phyloP scores from a whole-genome alignment of 2,113 vertebrate species.

The Melospiza georgiana region DNA sequence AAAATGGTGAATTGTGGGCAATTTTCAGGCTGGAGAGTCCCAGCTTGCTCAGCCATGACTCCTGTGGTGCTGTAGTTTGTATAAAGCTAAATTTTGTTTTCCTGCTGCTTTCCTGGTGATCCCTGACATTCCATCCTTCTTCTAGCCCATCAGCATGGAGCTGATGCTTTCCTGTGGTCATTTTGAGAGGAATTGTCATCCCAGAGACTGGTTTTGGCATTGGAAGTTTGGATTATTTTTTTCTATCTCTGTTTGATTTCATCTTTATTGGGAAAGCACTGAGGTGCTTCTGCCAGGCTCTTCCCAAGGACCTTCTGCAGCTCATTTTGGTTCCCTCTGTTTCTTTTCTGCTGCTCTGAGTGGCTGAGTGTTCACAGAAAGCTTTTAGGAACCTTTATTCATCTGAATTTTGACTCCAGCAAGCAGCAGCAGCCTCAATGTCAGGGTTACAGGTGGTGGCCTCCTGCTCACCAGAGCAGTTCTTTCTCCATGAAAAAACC shows the following conservation, averaged over 20 bases:
- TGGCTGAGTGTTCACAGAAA: not conserved
- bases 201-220: not conserved
- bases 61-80: not conserved
- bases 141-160: not conserved
- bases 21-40: not conserved
- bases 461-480: not conserved
- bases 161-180: not conserved
- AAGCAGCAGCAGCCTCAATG: not conserved
- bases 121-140: not conserved
- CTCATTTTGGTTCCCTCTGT: not conserved
- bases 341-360: not conserved
- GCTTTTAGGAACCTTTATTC: not conserved
- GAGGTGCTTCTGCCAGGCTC: not conserved
- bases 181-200: fast-evolving
- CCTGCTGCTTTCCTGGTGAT: not conserved
- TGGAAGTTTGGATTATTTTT: not conserved
- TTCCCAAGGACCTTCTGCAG: not conserved
- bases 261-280: not conserved
- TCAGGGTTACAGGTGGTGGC: not conserved
- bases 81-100: not conserved
- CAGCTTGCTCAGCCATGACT: not conserved
- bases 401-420: not conserved
- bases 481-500: not conserved
- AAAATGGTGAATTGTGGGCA: not conserved
- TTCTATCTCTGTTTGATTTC: not conserved